Evolutionary conservation across 2,113 vertebrate genomes (phyloP), one percentile per base, ranked within the genome.

Genomic region (Rhea americana): DNA sequence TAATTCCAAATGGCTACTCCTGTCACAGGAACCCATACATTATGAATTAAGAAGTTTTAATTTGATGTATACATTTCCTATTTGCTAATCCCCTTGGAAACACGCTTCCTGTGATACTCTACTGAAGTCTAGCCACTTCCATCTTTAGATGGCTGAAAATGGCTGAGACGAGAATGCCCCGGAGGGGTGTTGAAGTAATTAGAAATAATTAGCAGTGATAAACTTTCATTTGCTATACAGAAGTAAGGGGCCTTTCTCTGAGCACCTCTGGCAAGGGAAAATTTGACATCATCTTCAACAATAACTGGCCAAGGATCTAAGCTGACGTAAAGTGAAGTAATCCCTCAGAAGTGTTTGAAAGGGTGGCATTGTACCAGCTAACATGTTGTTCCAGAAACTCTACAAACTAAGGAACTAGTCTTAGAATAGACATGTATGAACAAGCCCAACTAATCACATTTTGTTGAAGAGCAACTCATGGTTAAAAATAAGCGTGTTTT

Each of bases 401-500:
- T 0, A 0, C 28, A 75, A 26, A 47, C 28, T 81, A 83, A 83
- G 79, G 72, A 80, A n/a, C 73, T 83, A 51, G 45, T 78, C 79
- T 90, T 47, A 55, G 85, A 82, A 72, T 2, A 88, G 72, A 67
- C 1, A 0, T 35, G 65, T 68, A 72, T 56, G 78, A 90, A 72
- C 87, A 78, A 81, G 39, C 32, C 65, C 56, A 92, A 88, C 82
- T 78, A 94, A 93, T 88, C 87, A 72, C 25, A 25, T 76, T 85
- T 74, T 83, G 47, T 30, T 92, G 61, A 89, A 93, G 82, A 94
- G 73, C 58, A 78, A 65, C 25, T 53, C 9, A 3, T 37, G 50
- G 93, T 96, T 96, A 94, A 96, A 96, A 96, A 95, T 95, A 95
- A 93, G 76, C 4, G 24, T 80, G 70, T 88, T 95, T 93, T 85